A percentile compares a stretch with the other conserved stretches of the same genome.
phyloP scores from a whole-genome alignment of 2,113 vertebrate species.

The Passer montanus region DNA sequence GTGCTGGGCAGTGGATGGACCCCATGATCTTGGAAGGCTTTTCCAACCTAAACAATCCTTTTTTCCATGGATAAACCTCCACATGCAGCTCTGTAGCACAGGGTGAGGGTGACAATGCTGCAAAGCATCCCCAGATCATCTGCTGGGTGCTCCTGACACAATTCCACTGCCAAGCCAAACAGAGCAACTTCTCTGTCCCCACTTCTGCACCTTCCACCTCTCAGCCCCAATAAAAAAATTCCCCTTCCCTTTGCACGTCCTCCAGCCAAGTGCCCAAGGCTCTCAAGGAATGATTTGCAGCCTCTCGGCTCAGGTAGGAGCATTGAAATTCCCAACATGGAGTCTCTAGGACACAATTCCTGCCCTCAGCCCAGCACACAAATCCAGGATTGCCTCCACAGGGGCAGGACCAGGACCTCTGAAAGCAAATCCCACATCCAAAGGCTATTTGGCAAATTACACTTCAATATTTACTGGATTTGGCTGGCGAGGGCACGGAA shows the following conservation, averaged over 20 bases:
- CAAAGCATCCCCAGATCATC: neutral
- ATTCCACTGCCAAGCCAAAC: neutral
- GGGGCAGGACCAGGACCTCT: neutral
- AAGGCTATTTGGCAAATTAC: constrained; percentile 36
- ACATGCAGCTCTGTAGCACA: neutral
- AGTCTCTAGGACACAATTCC: neutral
- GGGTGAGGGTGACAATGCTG: neutral
- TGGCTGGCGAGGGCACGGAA: constrained; percentile 15
- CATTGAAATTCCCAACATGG: accelerated
- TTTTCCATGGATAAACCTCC: neutral
- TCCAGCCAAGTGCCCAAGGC: neutral
- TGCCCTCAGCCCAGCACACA: neutral
- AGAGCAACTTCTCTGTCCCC: neutral
- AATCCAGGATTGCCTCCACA: neutral
- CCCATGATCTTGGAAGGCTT: neutral
- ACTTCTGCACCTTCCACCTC: neutral
- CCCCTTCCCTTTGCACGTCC: neutral
- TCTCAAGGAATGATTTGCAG: neutral
- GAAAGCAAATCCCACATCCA: neutral
- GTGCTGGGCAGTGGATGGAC: neutral
- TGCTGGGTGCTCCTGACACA: accelerated
- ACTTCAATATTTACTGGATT: constrained; percentile 46
- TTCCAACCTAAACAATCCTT: neutral
- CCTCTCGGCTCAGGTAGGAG: neutral
- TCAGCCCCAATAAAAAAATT: neutral